A percentile compares a stretch with the other conserved stretches of the same genome.
Conservation (phyloP, 2,113 vertebrate species). For the Barbus barbus region DNA sequence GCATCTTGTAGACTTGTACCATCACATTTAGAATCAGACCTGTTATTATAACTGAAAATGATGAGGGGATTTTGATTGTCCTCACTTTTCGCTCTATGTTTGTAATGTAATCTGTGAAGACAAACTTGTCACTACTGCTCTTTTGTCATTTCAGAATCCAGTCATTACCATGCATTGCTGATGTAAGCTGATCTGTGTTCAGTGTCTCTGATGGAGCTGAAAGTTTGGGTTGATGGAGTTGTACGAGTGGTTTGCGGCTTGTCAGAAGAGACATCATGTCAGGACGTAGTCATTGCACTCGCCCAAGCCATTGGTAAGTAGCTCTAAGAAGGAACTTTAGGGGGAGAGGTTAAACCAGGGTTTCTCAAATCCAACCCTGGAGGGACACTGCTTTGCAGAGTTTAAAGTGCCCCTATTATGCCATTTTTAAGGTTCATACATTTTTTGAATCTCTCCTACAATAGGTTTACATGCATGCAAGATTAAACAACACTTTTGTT, state of each 20-base stretch:
- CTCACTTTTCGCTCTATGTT: no score
- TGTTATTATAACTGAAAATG: not conserved
- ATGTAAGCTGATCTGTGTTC: constrained; percentile 57
- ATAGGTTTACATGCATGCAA: no score
- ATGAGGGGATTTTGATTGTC: not conserved
- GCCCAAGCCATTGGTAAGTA: constrained; percentile 93
- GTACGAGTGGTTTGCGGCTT: constrained; percentile 95
- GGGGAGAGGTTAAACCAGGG: no score
- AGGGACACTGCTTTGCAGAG: no score
- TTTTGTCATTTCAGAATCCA: constrained; percentile 41
- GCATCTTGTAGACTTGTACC: not conserved
- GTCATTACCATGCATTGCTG: constrained; percentile 52
- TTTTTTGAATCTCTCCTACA: no score
- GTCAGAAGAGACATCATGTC: constrained; percentile 93
- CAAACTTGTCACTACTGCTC: not conserved
- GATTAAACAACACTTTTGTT: no score
- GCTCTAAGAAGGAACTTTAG: no score
- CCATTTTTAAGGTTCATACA: no score
- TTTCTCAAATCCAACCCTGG: no score
- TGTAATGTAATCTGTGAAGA: not conserved
- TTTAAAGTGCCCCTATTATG: no score
- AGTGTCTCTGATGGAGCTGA: constrained; percentile 87
- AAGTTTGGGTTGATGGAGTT: constrained; percentile 98
- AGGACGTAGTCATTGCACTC: constrained; percentile 96
- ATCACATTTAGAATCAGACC: no score